Evolutionary conservation across 2,113 vertebrate genomes (phyloP), one percentile per base, ranked within the genome.

Genomic region (Hydropotes inermis): DNA sequence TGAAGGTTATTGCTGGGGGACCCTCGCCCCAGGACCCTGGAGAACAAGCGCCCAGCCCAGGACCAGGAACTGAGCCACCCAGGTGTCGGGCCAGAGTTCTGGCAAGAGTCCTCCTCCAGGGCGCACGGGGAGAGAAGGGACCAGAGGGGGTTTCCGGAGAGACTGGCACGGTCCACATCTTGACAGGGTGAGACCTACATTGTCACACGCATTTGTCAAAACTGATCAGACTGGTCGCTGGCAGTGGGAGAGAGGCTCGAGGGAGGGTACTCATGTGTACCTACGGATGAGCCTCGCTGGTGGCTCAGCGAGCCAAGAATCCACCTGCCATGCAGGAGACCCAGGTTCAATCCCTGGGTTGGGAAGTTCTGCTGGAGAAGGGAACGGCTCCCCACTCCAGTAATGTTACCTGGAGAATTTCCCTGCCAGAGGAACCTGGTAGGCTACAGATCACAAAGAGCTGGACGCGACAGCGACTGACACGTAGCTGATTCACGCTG

Each of bases 391-490:
- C 70, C 70, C 70, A 74, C 70, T 43, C 70, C 70, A 43, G 36
- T 7, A 7, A 3, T 76, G 36, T 25, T 7, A 36, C 23, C 36
- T 76, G 70, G 70, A 76, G 12, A 76, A 43, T 14, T 13, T 27
- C 36, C 27, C 25, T 12, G 36, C 23, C 36, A 14, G 70, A 76
- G 36, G 23, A 76, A 1, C 70, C 70, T 76, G 12, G 70, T 25
- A 21, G 67, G 67, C 67, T 25, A 25, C 67, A 13, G 67, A 23
- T 6, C 70, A 43, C 36, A 3, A 6, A 6, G 21, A 43, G 21
- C 4, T 1, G 10, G 11, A 27, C 70, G 1, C 1, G 0, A 3
- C 70, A 7, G 70, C 1, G 3, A 14, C 36, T 4, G 36, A 43
- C 36, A 14, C 5, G 1, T 7, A 43, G 36, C 13, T 7, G 36